Evolutionary conservation across 2,113 vertebrate species (phyloP).

Genomic region (Bettongia penicillata): DNA sequence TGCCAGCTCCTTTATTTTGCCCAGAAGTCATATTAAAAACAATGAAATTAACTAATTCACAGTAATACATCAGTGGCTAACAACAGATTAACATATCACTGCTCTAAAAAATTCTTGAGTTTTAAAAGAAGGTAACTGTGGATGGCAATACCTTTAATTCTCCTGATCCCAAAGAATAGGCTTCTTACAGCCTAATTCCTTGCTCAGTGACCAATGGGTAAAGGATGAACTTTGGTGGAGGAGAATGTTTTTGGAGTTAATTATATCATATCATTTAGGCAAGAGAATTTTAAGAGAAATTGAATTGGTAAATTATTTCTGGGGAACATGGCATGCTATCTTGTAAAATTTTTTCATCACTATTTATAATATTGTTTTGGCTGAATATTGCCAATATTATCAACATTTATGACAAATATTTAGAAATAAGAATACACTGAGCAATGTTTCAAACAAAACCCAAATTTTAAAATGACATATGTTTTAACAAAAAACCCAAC

Average conservation of each 20-base stretch:
- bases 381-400: neutral
- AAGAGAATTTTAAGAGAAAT: no score
- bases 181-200: neutral
- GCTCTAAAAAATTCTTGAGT: no score
- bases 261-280: no score
- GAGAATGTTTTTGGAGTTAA: no score
- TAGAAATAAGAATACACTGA: neutral
- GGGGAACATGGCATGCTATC: neutral
- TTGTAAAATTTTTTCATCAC: neutral
- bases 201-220: no score
- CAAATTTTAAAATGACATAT: neutral
- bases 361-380: neutral
- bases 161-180: neutral
- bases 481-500: neutral
- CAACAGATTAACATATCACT: no score
- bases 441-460: neutral
- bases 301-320: no score
- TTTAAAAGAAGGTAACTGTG: neutral
- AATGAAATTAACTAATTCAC: neutral
- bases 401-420: neutral
- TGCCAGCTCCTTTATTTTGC: neutral
- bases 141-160: neutral
- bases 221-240: no score
- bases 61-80: no score
- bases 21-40: neutral